Evolutionary conservation across 2,113 vertebrate species (phyloP).

Genomic region (Callipepla californica): DNA sequence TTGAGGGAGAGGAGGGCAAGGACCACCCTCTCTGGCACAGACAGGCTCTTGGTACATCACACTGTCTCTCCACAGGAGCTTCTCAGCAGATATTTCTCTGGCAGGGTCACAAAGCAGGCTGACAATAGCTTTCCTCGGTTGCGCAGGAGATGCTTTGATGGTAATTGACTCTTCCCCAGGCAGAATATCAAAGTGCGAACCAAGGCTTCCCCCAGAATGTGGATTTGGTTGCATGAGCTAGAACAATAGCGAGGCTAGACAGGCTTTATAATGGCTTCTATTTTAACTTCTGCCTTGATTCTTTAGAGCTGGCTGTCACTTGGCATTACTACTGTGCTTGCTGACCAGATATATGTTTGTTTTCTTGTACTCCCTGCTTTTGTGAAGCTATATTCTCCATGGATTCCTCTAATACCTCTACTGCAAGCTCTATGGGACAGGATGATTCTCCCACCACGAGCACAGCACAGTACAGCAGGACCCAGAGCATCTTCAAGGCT

Average conservation of each 20-base stretch:
- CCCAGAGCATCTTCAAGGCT: background rate
- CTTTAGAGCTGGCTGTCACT: constrained; percentile 40
- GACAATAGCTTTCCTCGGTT: constrained; percentile 20
- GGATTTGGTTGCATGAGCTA: constrained; percentile 22
- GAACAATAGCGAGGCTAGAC: constrained; percentile 38
- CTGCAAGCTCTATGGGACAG: background rate
- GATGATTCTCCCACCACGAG: background rate
- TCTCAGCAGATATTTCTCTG: constrained; percentile 3
- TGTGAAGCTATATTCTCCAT: background rate
- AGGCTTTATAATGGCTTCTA: constrained; percentile 36
- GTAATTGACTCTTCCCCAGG: constrained; percentile 36
- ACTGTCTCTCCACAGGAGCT: background rate
- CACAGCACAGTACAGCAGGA: background rate
- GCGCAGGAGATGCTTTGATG: constrained; percentile 40
- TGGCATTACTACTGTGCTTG: background rate
- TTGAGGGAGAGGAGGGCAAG: background rate
- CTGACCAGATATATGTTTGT: background rate
- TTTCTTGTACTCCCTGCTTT: background rate
- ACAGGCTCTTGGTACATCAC: background rate
- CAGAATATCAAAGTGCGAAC: constrained; percentile 39
- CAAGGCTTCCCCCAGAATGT: constrained; percentile 30
- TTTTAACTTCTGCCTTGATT: constrained; percentile 55
- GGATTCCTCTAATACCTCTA: background rate
- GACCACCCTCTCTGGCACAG: background rate
- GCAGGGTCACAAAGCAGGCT: constrained; percentile 17